A percentile compares a stretch with the other conserved stretches of the same genome.
These are phyloP conservation scores for Phymorhynchus buccinoides DNA, from an alignment of 1,140 invertebrate species.

Conservation along the genomic window DNA sequence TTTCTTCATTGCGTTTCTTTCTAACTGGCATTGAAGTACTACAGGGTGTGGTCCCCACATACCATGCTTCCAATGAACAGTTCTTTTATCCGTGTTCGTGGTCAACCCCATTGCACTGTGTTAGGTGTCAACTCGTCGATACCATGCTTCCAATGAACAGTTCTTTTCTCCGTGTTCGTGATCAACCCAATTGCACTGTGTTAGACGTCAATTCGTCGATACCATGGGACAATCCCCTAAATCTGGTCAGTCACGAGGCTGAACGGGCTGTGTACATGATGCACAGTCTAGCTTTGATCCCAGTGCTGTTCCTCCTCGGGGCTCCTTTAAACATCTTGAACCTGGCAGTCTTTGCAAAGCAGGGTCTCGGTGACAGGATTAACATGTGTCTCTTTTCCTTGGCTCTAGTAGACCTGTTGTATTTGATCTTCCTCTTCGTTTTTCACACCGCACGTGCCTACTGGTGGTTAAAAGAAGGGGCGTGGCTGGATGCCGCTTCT, in stretches of 20 bases:
- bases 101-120: no score
- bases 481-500: not conserved
- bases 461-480: not conserved
- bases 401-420: not conserved
- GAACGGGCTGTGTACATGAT: not conserved
- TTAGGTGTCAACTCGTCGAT: no score
- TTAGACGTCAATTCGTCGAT: not conserved
- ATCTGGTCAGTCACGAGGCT: slow-evolving; percentile 12
- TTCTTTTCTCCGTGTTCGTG: no score
- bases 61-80: no score
- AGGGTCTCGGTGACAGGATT: slow-evolving; percentile 16
- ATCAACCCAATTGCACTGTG: not conserved
- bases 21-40: no score
- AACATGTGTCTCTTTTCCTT: slow-evolving; percentile 28
- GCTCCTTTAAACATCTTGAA: slow-evolving; percentile 8
- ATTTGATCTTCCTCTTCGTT: not conserved
- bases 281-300: not conserved
- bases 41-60: no score
- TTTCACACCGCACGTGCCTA: not conserved
- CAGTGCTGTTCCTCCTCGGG: not conserved
- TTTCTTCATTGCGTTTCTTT: no score
- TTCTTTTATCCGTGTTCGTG: no score
- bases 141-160: no score
- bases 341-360: not conserved
- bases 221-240: not conserved